phyloP scores from a whole-genome alignment of 2,888 invertebrate genomes.

The Parelbella ahira region DNA sequence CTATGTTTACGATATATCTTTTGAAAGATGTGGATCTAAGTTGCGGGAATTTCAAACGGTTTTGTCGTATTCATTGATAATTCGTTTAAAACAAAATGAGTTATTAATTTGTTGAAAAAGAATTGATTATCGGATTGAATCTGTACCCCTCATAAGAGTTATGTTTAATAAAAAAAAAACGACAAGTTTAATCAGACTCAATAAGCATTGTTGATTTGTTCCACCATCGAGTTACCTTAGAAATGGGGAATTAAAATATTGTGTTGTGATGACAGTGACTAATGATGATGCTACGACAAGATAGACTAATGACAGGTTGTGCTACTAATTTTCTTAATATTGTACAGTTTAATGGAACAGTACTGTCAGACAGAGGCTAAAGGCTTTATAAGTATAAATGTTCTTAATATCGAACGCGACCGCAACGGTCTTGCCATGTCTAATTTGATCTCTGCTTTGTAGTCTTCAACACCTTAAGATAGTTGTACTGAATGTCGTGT shows the following conservation, averaged over 20 bases:
- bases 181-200: no score
- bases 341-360: slow-evolving; percentile 53
- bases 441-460: slow-evolving; percentile 72
- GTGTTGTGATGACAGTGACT: slow-evolving; percentile 41
- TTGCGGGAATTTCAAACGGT: no score
- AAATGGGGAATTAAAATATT: slow-evolving; percentile 21
- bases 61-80: no score
- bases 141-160: no score
- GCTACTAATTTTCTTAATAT: slow-evolving; percentile 33
- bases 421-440: slow-evolving; percentile 65
- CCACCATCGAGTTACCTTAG: not conserved
- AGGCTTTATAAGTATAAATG: slow-evolving; percentile 57
- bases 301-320: slow-evolving; percentile 41
- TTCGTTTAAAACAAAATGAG: no score
- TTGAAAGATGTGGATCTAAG: no score
- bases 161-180: no score
- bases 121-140: no score
- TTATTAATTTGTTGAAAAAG: no score
- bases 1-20: no score
- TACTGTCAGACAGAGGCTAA: slow-evolving; percentile 59
- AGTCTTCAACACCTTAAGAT: slow-evolving; percentile 44
- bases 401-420: slow-evolving; percentile 49
- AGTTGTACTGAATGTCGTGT: slow-evolving; percentile 41
- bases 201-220: no score
- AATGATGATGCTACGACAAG: slow-evolving; percentile 41